These are phyloP conservation scores for Glyphotaelius pellucidus DNA, from an alignment of 2,888 invertebrate species.

Conservation along the genomic window DNA sequence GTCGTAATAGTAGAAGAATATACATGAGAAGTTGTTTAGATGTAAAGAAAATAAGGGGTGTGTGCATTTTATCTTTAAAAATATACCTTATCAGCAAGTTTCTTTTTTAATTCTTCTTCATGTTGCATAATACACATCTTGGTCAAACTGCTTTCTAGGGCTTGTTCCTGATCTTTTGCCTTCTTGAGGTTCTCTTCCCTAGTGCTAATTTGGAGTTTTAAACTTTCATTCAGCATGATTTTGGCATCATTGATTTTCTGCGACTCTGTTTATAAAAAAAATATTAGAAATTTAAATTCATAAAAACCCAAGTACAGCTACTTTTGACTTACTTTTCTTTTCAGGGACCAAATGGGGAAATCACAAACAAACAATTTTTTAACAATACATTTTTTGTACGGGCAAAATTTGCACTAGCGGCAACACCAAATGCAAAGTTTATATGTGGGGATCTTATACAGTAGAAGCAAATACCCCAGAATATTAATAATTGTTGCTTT, in stretches of 20 bases:
- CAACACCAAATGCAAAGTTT: no score
- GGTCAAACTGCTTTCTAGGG: conserved; percentile 33
- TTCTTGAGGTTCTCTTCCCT: conserved; percentile 40
- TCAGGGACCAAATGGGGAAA: no score
- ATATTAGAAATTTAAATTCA: background rate
- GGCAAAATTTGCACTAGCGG: no score
- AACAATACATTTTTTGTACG: no score
- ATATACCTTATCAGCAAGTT: conserved; percentile 38
- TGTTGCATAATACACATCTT: conserved; percentile 26
- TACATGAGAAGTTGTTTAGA: background rate
- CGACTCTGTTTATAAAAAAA: background rate
- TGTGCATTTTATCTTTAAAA: background rate
- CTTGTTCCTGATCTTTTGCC: conserved; percentile 32
- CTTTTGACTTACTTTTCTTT: no score
- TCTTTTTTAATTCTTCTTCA: conserved; percentile 52
- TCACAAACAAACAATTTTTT: no score
- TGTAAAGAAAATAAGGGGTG: background rate
- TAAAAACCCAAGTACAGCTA: background rate
- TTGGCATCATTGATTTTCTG: conserved; percentile 49
- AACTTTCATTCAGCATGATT: conserved; percentile 30
- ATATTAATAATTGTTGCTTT: no score
- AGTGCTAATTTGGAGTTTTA: conserved; percentile 46
- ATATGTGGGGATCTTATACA: no score
- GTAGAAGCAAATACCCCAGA: no score
- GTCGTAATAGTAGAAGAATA: background rate